A percentile compares a stretch with the other conserved stretches of the same genome.
These are phyloP conservation scores for Melipona bicolor DNA, from an alignment of 2,888 invertebrate genomes.

Conservation along the genomic window DNA sequence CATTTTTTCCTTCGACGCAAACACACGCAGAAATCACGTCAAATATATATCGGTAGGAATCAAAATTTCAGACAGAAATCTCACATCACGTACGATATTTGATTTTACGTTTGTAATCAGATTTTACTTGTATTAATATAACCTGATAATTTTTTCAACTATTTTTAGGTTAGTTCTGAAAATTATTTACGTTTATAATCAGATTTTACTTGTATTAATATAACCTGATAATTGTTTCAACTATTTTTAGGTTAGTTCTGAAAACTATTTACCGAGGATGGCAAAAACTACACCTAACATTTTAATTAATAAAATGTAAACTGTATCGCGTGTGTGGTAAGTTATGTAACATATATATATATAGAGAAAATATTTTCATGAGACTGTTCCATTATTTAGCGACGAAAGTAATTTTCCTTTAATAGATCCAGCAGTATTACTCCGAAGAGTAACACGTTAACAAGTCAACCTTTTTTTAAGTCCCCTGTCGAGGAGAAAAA, in stretches of 20 bases:
- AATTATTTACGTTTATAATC: no score
- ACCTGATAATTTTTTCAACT: no score
- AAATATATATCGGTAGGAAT: neutral
- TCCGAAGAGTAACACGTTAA: conserved; percentile 41
- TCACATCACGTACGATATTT: neutral
- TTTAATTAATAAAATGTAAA: no score
- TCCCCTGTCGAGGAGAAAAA: neutral
- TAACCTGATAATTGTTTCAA: no score
- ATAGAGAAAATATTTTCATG: no score
- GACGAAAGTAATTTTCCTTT: conserved; percentile 30
- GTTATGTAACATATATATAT: no score
- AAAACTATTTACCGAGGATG: no score
- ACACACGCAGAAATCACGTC: neutral
- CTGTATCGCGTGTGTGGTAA: no score
- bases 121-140: neutral
- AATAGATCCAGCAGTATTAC: conserved; percentile 25
- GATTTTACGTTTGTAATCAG: neutral
- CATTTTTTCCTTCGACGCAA: neutral
- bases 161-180: no score
- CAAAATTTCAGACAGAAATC: neutral
- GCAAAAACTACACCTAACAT: no score
- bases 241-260: no score
- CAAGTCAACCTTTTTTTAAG: conserved; percentile 41
- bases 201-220: no score
- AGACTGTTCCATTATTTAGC: neutral